These are phyloP conservation scores for Pristionchus fissidentatus DNA, from an alignment of 2,888 invertebrate species.

Conservation along the genomic window DNA sequence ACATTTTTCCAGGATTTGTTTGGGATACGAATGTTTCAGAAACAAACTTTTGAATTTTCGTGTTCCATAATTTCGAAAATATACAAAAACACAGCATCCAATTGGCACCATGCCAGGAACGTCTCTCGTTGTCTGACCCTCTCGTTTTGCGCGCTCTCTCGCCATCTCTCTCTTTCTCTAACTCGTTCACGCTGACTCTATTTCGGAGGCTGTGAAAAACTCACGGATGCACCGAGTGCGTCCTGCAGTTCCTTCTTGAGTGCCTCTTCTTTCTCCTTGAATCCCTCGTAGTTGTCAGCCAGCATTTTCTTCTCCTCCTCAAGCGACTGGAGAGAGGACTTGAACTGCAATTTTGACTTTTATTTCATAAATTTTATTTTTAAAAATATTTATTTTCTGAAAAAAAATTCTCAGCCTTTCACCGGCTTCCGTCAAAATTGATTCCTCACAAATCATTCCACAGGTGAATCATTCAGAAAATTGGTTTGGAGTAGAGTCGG, in stretches of 20 bases:
- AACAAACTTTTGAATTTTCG: not conserved
- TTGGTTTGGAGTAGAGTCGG: not conserved
- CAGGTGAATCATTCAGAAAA: not conserved
- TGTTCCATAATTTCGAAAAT: not conserved
- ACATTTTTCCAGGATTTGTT: no score
- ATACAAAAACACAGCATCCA: not conserved
- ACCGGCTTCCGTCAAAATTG: not conserved
- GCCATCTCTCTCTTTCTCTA: no score
- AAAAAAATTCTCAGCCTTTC: not conserved
- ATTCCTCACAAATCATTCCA: no score
- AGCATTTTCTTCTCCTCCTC: slow-evolving; percentile 51
- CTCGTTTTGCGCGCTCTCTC: no score
- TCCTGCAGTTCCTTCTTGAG: slow-evolving; percentile 42
- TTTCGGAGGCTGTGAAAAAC: no score
- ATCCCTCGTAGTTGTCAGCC: slow-evolving; percentile 44
- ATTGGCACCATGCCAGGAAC: no score
- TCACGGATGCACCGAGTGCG: slow-evolving; percentile 12
- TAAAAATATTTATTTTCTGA: not conserved
- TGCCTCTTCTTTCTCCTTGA: slow-evolving; percentile 54
- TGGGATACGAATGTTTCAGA: no score
- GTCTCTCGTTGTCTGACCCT: no score
- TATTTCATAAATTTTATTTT: not conserved
- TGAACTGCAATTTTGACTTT: slow-evolving; percentile 29
- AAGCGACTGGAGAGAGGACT: slow-evolving; percentile 39
- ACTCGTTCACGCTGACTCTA: no score